Base-by-base conservation (phyloP, 1,140 invertebrate species). In the Drosophila mayri region DNA sequence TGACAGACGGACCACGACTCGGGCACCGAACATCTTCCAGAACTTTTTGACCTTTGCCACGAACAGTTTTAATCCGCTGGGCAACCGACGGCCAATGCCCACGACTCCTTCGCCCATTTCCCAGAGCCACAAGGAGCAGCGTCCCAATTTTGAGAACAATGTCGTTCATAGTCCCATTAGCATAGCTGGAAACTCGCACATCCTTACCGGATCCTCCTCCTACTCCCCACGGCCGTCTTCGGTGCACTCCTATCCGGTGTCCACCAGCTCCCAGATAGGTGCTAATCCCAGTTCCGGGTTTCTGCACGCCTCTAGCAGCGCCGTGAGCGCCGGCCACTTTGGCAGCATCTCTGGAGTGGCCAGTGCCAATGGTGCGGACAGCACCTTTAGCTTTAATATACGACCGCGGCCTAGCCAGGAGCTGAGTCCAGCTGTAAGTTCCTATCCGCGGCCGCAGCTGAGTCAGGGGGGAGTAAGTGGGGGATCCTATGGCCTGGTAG, bases 321-420 rank as follows among this genome's bases (percentile, higher is more conserved):
- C 83, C 0, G 59, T 88, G 7, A 91, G 80, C 9, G 47, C 82
- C 1, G 91, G 91, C 0, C 46, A 81, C 22, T 92, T 80, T 28
- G 91, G 91, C 32, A 82, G 76, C 16, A 92, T 92, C 35, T 76
- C 85, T 1, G 91, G 90, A 1, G 73, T 88, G 44, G 86, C 91
- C n/a, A 90, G 76, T 52, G 76, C 91, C 20, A 91, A 88, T 76
- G 91, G 91, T 0, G 83, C 76, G 0, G 91, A 92, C 35, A 92
- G 90, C 57, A 92, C 74, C 4, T 92, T 92, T 25, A 92, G 91
- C 59, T 92, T 92, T 12, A 92, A 92, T 44, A 92, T 92, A 61
- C 70, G 91, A 16, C 91, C 91, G 5, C 80, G 83, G 52, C 91
- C 91, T 12, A 78, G 77, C 63, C 91, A 78, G 7, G 63, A 81